Conservation (phyloP, 2,797 vertebrate species). For the Poeciliopsis gracilis region DNA sequence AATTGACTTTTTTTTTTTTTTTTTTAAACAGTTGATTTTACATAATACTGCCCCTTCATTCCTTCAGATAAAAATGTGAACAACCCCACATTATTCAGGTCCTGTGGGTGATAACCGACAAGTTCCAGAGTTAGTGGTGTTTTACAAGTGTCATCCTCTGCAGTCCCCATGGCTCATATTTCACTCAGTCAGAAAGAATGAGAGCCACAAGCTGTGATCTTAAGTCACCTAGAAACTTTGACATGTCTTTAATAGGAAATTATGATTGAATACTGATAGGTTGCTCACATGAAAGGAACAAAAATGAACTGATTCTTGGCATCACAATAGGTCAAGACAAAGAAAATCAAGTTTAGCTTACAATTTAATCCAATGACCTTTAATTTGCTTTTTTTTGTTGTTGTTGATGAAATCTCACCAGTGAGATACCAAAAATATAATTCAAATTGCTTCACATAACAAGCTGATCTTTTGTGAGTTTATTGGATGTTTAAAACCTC, state of each 20-base stretch:
- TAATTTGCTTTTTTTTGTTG: slow-evolving; percentile 29
- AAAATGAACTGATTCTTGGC: slow-evolving; percentile 31
- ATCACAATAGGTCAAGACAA: neutral
- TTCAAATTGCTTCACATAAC: slow-evolving; percentile 47
- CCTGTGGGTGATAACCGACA: neutral
- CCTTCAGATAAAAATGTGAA: no score
- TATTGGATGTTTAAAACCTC: slow-evolving; percentile 44
- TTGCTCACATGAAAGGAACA: slow-evolving; percentile 43
- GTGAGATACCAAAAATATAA: slow-evolving; percentile 32
- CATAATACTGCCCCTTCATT: no score
- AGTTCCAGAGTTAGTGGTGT: slow-evolving; percentile 32
- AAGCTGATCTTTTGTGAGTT: slow-evolving; percentile 49
- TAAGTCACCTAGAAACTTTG: slow-evolving; percentile 53
- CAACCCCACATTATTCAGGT: no score
- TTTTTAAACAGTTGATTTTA: no score
- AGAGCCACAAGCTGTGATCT: slow-evolving; percentile 60
- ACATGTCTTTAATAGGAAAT: slow-evolving; percentile 57
- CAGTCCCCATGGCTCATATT: slow-evolving; percentile 48
- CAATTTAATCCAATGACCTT: slow-evolving; percentile 32
- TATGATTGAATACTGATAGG: slow-evolving; percentile 46
- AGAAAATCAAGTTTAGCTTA: slow-evolving; percentile 17
- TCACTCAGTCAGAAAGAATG: slow-evolving; percentile 48
- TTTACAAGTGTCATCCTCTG: slow-evolving; percentile 49
- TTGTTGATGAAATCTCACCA: slow-evolving; percentile 19
- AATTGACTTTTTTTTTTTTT: no score